These are phyloP conservation scores for Margaritifera margaritifera DNA, from an alignment of 2,888 invertebrate genomes.

Conservation along the genomic window DNA sequence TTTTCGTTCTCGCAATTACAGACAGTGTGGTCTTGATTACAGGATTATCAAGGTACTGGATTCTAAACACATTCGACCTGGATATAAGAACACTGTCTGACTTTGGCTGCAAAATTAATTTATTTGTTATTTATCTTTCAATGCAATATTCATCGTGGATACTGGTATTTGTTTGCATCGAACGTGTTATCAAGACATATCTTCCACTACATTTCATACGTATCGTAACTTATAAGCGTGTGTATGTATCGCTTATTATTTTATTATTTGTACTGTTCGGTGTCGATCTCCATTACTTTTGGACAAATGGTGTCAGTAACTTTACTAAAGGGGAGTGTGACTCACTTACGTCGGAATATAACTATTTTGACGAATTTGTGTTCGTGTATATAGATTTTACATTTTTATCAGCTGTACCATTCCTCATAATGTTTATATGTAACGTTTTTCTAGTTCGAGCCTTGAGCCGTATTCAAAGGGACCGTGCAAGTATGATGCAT, in stretches of 20 bases:
- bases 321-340: constrained; percentile 3
- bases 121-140: constrained; percentile 29
- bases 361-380: constrained; percentile 24
- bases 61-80: constrained; percentile 7
- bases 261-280: constrained; percentile 3
- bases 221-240: constrained; percentile 6
- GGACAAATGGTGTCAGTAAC: constrained; percentile 20
- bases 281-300: constrained; percentile 13
- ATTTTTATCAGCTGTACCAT: constrained; percentile 19
- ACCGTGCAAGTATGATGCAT: constrained; percentile 6
- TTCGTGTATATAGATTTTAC: constrained; percentile 30
- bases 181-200: constrained; percentile 23
- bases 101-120: constrained; percentile 25
- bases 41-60: constrained; percentile 20
- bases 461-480: constrained; percentile 5
- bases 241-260: constrained; percentile 9
- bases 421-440: constrained; percentile 19
- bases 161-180: constrained; percentile 21
- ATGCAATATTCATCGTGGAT: constrained; percentile 37
- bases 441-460: constrained; percentile 17
- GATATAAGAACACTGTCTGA: constrained; percentile 19
- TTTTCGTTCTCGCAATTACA: constrained; percentile 18
- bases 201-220: constrained; percentile 5
- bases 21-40: constrained; percentile 19
- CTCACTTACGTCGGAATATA: constrained; percentile 14